Base-by-base conservation (phyloP, 2,888 invertebrate genomes). In the Elysia crispata region DNA sequence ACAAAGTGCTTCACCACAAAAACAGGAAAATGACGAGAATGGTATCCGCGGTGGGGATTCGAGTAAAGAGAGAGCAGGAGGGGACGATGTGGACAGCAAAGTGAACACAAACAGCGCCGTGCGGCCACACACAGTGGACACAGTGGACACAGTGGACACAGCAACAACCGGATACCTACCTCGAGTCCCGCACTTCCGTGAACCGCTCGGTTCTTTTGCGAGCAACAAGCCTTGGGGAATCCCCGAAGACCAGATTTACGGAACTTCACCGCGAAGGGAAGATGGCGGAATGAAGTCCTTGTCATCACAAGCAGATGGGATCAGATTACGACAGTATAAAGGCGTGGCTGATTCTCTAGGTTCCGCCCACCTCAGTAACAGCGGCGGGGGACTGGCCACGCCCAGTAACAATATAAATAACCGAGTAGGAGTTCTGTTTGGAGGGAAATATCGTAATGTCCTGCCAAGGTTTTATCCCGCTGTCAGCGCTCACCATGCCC, bases 61-160 rank as follows among this genome's bases (percentile, higher is more conserved):
- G 20, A 20, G 20, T 23, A 18, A 60, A 6, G 60, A 23, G 5
- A 20, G 20, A 23, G 8, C 60, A 23, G 57, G 31, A n/a, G 50
- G 73, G 18, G 20, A 13, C 11, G 28, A 18, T 31, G 41, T 41
- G 41, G 41, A 41, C 3, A 41, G 41, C 41, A 41, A 41, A 6
- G 41, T 41, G 3, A 41, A 3, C 41, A 41, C 41, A 41, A 11
- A 41, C 41, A 41, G 11, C 41, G 28, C n/a, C 8, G 8, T 57
- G 31, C 57, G 75, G 25, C 75, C 75, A 18, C 75, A 75, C 31
- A 75, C 75, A 5, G 75, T 75, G 1, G 75, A 75, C 62, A 75
- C 74, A n/a, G n/a, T n/a, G n/a, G n/a, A 75, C 31, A 75, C 75
- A 5, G 75, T 75, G 1, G 75, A 75, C 62, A 75, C 41, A 11